These are phyloP conservation scores for Dysidea cf. avara DNA, from an alignment of 37 sponge, comb jelly and placozoan genomes.

Conservation along the genomic window DNA sequence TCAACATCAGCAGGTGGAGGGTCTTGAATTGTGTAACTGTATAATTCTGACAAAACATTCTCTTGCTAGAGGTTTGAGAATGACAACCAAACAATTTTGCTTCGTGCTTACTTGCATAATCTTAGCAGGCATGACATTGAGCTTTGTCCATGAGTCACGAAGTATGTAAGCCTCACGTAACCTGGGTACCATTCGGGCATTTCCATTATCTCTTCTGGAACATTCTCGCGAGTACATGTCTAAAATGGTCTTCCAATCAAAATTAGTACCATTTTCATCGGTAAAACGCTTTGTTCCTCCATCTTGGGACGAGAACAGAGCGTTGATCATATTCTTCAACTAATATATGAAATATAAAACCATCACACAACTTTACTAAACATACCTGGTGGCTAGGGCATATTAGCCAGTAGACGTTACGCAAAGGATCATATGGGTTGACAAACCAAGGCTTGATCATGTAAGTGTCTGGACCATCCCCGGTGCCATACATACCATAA, in stretches of 20 bases:
- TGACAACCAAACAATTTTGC: neutral
- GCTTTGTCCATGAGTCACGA: constrained; percentile 33
- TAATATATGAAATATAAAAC: constrained; percentile 17
- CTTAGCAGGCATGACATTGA: constrained; percentile 42
- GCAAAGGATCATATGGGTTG: constrained; percentile 10
- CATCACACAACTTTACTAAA: neutral
- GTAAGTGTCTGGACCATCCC: neutral
- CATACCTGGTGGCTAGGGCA: constrained; percentile 35
- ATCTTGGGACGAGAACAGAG: constrained; percentile 15
- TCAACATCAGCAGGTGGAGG: constrained; percentile 4
- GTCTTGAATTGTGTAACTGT: neutral
- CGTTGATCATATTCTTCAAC: too few relatives aligned
- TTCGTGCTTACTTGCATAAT: constrained; percentile 30
- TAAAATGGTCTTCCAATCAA: constrained; percentile 34
- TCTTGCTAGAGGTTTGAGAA: constrained; percentile 15
- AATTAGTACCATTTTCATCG: neutral
- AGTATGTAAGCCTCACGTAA: constrained; percentile 14
- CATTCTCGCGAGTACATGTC: constrained; percentile 18
- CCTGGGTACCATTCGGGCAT: constrained; percentile 3
- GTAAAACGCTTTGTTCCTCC: constrained; percentile 27
- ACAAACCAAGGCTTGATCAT: neutral
- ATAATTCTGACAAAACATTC: constrained; percentile 30
- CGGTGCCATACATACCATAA: neutral
- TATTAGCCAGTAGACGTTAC: constrained; percentile 5
- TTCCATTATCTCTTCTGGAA: neutral